These are phyloP conservation scores for Tragelaphus imberbis DNA, from an alignment of 2,113 vertebrate species.

Conservation along the genomic window DNA sequence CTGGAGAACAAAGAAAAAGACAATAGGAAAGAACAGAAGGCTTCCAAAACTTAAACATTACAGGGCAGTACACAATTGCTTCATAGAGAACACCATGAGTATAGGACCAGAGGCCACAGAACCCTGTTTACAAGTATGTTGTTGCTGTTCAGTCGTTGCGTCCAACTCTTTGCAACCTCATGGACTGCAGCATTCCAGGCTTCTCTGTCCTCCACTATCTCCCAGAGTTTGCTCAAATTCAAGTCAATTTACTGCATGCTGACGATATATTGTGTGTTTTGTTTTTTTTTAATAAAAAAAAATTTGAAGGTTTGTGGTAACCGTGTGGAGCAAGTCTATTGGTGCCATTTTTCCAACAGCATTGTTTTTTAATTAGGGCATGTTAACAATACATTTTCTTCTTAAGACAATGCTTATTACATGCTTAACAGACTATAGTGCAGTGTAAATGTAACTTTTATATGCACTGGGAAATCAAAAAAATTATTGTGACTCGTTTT, in stretches of 20 bases:
- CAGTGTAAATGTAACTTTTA: background rate
- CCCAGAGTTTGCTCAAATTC: background rate
- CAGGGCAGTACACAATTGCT: background rate
- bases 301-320: background rate
- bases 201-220: background rate
- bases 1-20: slow-evolving; percentile 6
- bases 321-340: background rate
- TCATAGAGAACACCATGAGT: background rate
- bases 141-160: background rate
- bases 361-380: background rate
- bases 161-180: background rate
- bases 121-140: background rate
- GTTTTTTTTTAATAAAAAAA: background rate
- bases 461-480: background rate
- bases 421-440: background rate
- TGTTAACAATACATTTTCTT: background rate
- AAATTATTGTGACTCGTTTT: background rate
- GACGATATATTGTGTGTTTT: background rate
- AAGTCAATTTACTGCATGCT: background rate
- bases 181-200: background rate
- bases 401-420: background rate
- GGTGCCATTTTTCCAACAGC: background rate
- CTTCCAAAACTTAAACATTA: slow-evolving; percentile 27
- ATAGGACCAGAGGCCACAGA: background rate
- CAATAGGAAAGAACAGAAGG: background rate